Base-by-base conservation (phyloP, 2,797 vertebrate genomes). In the Chaetophractus vellerosus region DNA sequence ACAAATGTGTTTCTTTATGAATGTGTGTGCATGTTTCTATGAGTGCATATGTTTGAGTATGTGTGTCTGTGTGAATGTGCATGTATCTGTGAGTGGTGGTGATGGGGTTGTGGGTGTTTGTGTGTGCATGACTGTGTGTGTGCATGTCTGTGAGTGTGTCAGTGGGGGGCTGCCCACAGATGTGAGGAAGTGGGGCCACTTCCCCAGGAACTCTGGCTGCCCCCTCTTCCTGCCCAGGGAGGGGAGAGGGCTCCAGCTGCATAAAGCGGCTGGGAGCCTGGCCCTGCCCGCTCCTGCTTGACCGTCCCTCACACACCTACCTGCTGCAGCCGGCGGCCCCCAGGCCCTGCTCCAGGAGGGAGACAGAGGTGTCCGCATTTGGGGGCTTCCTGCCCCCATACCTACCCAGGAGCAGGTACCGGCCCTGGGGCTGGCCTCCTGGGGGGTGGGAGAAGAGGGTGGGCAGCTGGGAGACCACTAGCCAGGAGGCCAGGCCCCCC, bases 171-270 rank as follows among this genome's bases (percentile, higher is more conserved):
- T 91, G 80, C 26, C 64, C 78, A 78, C 89, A 88, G 91, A 94
- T 94, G 93, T 85, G 61, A 97, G 97, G 97, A 97, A 96, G 64
- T 68, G 21, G 92, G 91, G 81, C 76, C 91, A 96, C 52, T 97
- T 97, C 97, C 97, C 95, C 97, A 97, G 97, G 95, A 97, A 97
- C 59, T 90, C 80, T 16, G 26, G 76, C 83, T 96, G 91, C 86
- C 89, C 89, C 28, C 48, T 94, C 80, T 96, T 97, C 94, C 97
- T 97, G 93, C 64, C 41, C 81, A 33, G 52, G 82, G 8, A 38
- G 41, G 50, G 66, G 79, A 80, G 74, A 92, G 86, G 91, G 79
- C 33, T 79, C 63, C 9, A 68, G 76, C 87, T 80, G 31, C 68
- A 97, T 97, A 97, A 96, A 97, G 83, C 71, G 38, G 83, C 69